Conservation (phyloP, 2,113 vertebrate species). For the Poicephalus gulielmi region DNA sequence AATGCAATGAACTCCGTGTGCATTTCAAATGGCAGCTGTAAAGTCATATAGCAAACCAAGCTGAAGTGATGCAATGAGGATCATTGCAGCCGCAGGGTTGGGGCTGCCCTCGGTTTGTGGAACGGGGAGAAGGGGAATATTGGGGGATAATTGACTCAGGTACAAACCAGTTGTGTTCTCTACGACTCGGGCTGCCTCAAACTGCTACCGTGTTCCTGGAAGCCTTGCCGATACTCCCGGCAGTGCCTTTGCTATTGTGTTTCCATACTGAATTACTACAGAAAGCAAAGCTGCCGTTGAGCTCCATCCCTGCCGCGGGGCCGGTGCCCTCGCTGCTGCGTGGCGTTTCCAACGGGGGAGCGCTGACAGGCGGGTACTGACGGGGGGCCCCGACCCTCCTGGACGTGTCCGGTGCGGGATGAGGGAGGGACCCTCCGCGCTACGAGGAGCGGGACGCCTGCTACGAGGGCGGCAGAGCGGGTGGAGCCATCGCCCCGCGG, state of each 20-base stretch:
- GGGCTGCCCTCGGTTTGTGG: background rate
- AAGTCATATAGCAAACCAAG: background rate
- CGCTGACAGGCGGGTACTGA: background rate
- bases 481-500: background rate
- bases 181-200: accelerated
- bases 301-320: background rate
- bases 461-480: background rate
- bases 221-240: background rate
- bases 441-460: background rate
- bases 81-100: accelerated
- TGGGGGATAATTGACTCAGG: background rate
- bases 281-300: slow-evolving; percentile 8
- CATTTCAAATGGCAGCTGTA: background rate
- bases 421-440: background rate
- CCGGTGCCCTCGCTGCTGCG: background rate
- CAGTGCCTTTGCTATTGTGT: background rate
- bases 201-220: background rate
- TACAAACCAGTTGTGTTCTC: background rate
- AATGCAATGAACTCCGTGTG: background rate
- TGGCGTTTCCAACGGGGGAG: background rate
- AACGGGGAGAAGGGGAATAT: background rate
- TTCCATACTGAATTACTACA: background rate
- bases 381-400: too few relatives aligned
- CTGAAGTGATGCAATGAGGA: accelerated
- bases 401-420: background rate